These are phyloP conservation scores for Drosophila sordidula DNA, from an alignment of 2,888 invertebrate species.

Conservation along the genomic window DNA sequence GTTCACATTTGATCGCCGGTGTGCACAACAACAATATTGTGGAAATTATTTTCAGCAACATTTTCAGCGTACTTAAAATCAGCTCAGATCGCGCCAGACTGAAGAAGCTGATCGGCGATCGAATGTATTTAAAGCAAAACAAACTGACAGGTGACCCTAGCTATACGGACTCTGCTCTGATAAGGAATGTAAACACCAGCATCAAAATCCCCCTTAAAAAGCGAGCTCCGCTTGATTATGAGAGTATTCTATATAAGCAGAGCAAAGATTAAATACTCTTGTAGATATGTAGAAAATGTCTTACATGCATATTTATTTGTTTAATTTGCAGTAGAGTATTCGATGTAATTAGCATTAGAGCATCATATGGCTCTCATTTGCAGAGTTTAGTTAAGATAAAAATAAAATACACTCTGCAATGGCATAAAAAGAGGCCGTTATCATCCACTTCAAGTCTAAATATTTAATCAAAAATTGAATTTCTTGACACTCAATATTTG, in stretches of 20 bases:
- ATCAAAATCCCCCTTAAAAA: neutral
- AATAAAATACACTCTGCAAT: too few relatives aligned
- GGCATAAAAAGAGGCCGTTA: too few relatives aligned
- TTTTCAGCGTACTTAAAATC: neutral
- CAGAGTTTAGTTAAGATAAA: too few relatives aligned
- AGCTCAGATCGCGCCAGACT: slow-evolving; percentile 8
- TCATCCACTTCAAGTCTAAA: too few relatives aligned
- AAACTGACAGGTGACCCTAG: neutral
- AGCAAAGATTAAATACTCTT: too few relatives aligned
- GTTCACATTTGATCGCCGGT: neutral
- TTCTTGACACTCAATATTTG: neutral
- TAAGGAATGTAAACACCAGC: slow-evolving; percentile 6
- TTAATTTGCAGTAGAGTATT: too few relatives aligned
- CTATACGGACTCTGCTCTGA: neutral
- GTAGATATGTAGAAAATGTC: too few relatives aligned
- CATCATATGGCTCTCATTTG: too few relatives aligned
- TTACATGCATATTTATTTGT: too few relatives aligned
- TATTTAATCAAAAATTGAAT: neutral
- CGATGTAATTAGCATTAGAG: too few relatives aligned
- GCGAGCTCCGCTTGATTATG: too few relatives aligned
- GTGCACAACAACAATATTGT: neutral
- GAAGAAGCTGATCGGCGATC: neutral
- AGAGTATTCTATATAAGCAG: neutral
- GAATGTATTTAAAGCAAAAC: slow-evolving; percentile 2
- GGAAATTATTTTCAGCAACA: slow-evolving; percentile 1